These are phyloP conservation scores for Nicator chloris DNA, from an alignment of 2,113 vertebrate species.

Conservation along the genomic window DNA sequence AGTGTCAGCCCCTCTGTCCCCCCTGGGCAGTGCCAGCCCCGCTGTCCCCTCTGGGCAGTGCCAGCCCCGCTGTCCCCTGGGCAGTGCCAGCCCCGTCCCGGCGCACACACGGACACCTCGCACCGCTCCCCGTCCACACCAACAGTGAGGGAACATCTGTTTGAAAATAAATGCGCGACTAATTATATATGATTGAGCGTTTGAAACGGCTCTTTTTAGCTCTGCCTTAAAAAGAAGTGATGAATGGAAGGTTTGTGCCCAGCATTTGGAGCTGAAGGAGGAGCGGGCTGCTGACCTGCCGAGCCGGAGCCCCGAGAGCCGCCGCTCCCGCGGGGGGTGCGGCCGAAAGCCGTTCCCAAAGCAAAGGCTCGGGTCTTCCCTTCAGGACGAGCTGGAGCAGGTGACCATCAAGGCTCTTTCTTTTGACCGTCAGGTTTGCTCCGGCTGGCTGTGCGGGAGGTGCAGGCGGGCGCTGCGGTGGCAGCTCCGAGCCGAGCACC, in stretches of 20 bases:
- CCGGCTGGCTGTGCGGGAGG: not conserved
- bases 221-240: not conserved
- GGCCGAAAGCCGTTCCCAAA: fast-evolving
- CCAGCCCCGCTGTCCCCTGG: too few species aligned
- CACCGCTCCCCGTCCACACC: not conserved
- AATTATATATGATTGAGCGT: constrained; percentile 5
- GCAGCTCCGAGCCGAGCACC: not conserved
- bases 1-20: too few species aligned
- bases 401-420: not conserved
- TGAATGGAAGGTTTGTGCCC: not conserved
- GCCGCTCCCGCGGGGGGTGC: fast-evolving
- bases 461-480: fast-evolving
- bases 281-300: not conserved
- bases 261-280: not conserved
- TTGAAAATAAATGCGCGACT: constrained; percentile 15
- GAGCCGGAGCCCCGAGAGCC: not conserved
- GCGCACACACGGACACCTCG: not conserved
- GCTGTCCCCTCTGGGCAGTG: too few species aligned
- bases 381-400: not conserved
- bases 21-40: too few species aligned
- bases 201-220: not conserved
- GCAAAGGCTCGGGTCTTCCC: not conserved
- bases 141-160: constrained; percentile 32
- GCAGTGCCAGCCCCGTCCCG: too few species aligned
- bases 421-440: not conserved